These are phyloP conservation scores for Drosophila aldrichi DNA, from an alignment of 2,888 invertebrate species.

Conservation along the genomic window DNA sequence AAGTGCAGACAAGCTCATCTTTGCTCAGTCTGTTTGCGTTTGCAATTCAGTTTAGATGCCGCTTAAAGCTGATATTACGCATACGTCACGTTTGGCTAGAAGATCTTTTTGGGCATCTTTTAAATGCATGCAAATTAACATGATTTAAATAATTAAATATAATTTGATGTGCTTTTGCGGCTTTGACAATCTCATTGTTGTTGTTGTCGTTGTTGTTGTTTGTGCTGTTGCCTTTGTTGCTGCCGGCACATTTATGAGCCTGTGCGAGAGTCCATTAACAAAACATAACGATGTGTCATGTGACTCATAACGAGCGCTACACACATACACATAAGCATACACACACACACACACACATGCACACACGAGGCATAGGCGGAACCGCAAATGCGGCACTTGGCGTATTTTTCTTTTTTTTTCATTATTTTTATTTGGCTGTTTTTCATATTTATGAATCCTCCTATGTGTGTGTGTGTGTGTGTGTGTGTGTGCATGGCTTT, in stretches of 20 bases:
- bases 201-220: conserved; percentile 5
- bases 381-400: conserved; percentile 69
- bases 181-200: conserved; percentile 20
- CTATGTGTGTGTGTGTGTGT: conserved; percentile 29
- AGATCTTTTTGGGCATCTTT: conserved; percentile 39
- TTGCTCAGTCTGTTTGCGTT: conserved; percentile 20
- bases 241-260: conserved; percentile 57
- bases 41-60: conserved; percentile 46
- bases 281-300: conserved; percentile 83
- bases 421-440: conserved; percentile 58
- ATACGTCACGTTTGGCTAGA: conserved; percentile 7
- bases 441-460: conserved; percentile 68
- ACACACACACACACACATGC: conserved; percentile 24
- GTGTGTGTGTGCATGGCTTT: conserved; percentile 40
- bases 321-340: conserved; percentile 33
- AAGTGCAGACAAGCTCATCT: conserved; percentile 52
- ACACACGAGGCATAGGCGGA: conserved; percentile 28
- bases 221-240: conserved; percentile 19
- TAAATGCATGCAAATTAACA: conserved; percentile 74
- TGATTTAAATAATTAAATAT: conserved; percentile 80
- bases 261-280: conserved; percentile 78
- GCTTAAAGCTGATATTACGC: conserved; percentile 54
- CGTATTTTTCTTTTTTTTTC: conserved; percentile 40
- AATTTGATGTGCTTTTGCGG: conserved; percentile 74
- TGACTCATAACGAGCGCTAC: conserved; percentile 69